These are phyloP conservation scores for Balanococcus diminutus DNA, from an alignment of 2,888 invertebrate species.

Conservation along the genomic window DNA sequence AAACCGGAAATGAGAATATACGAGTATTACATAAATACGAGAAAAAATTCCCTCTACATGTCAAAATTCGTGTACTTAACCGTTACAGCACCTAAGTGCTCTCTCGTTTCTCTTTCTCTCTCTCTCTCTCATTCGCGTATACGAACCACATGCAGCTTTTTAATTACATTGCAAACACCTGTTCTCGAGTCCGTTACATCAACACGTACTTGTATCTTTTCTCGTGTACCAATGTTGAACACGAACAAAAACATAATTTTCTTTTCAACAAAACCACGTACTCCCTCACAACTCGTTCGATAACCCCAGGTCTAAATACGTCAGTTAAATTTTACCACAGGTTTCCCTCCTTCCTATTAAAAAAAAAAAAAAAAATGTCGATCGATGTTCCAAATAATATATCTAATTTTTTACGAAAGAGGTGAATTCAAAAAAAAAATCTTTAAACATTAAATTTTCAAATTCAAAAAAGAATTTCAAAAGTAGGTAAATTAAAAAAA, in stretches of 20 bases:
- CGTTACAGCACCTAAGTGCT: not conserved
- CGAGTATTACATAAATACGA: not conserved
- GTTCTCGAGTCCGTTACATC: slow-evolving; percentile 9
- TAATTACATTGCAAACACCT: slow-evolving; percentile 21
- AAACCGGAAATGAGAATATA: not conserved
- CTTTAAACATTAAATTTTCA: no score
- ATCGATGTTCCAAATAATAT: no score
- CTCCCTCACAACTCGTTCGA: not conserved
- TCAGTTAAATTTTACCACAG: not conserved
- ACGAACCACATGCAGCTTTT: not conserved
- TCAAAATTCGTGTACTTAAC: not conserved
- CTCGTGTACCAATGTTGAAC: not conserved
- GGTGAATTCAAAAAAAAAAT: no score
- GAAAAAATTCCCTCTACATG: not conserved
- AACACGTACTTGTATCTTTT: not conserved
- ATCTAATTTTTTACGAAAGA: no score
- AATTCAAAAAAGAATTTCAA: no score
- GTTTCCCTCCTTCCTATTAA: not conserved
- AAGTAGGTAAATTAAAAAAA: no score
- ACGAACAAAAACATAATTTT: slow-evolving; percentile 20
- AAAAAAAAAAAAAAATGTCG: no score
- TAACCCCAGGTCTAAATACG: not conserved
- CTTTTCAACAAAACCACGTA: not conserved
- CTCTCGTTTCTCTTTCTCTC: not conserved
- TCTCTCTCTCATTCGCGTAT: not conserved